phyloP scores from a whole-genome alignment of 92 coral and sea anemone species.

The Nematostella vectensis region DNA sequence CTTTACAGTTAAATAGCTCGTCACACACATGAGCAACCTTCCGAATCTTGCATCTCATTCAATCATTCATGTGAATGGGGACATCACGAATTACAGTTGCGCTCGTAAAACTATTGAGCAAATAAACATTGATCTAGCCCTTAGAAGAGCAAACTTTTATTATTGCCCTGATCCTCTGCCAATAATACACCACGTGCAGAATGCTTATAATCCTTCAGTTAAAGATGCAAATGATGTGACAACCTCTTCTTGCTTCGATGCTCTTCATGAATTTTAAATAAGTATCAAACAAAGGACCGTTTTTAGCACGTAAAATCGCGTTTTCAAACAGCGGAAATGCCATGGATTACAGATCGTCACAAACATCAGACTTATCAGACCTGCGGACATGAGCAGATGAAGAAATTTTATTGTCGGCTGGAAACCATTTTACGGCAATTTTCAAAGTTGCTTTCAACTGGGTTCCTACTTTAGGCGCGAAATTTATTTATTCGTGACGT shows the following conservation, averaged over 20 bases:
- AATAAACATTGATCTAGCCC: background rate
- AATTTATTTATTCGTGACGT: constrained; percentile 35
- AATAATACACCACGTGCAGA: constrained; percentile 1
- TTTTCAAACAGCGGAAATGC: constrained; percentile 1
- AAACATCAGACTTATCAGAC: too few species aligned
- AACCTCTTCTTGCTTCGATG: background rate
- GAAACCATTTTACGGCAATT: too few species aligned
- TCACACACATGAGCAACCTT: constrained; percentile 15
- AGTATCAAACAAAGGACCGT: constrained; percentile 1
- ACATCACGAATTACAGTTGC: too few species aligned
- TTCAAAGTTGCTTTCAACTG: too few species aligned
- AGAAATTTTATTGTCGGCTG: too few species aligned
- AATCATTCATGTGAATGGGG: too few species aligned
- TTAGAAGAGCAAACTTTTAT: background rate
- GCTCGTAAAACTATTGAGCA: too few species aligned
- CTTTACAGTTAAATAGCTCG: constrained; percentile 32
- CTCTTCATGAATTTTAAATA: background rate
- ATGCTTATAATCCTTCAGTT: background rate
- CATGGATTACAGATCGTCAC: background rate
- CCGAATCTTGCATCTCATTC: too few species aligned
- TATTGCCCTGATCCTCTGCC: background rate
- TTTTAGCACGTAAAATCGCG: constrained; percentile 3
- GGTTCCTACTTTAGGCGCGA: constrained; percentile 40
- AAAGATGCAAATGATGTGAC: background rate
- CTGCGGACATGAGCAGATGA: too few species aligned